Conservation (phyloP, 2,888 invertebrate genomes). For the Agrilus biguttatus region DNA sequence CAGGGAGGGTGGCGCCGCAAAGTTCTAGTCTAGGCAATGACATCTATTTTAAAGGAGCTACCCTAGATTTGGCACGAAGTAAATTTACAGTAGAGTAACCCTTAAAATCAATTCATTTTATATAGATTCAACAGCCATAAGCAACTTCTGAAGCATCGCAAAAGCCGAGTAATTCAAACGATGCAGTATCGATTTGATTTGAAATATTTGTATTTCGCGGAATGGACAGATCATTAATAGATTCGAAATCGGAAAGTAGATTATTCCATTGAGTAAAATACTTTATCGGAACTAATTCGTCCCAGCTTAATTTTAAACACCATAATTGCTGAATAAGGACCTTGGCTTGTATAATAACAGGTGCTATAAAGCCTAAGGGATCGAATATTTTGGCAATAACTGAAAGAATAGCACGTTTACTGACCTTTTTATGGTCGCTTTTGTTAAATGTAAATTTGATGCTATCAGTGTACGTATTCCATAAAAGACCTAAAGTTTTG, state of each 20-base stretch:
- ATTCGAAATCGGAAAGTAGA: slow-evolving; percentile 1
- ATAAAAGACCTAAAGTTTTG: too few relatives aligned
- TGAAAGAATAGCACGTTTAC: too few relatives aligned
- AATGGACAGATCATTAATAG: slow-evolving; percentile 4
- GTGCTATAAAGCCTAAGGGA: too few relatives aligned
- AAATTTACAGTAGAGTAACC: slow-evolving; percentile 3
- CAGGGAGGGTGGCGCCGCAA: slow-evolving; percentile 5
- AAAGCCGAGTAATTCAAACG: slow-evolving; percentile 5
- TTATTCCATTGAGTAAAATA: slow-evolving; percentile 4
- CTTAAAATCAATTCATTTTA: slow-evolving; percentile 4
- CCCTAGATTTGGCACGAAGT: slow-evolving; percentile 8
- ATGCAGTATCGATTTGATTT: background rate
- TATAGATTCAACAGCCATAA: background rate
- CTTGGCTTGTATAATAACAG: too few relatives aligned
- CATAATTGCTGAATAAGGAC: too few relatives aligned
- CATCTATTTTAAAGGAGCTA: slow-evolving; percentile 7
- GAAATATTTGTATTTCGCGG: slow-evolving; percentile 4
- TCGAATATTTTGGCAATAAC: too few relatives aligned
- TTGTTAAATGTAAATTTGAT: too few relatives aligned
- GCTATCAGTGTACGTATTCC: too few relatives aligned
- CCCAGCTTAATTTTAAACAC: background rate
- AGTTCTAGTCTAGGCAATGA: slow-evolving; percentile 9
- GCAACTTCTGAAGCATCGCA: too few relatives aligned
- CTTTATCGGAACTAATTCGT: slow-evolving; percentile 7
- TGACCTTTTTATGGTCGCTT: too few relatives aligned